These are phyloP conservation scores for Glandiceps talaboti DNA, from an alignment of 53 echinoderm and acorn worm genomes.

Conservation along the genomic window DNA sequence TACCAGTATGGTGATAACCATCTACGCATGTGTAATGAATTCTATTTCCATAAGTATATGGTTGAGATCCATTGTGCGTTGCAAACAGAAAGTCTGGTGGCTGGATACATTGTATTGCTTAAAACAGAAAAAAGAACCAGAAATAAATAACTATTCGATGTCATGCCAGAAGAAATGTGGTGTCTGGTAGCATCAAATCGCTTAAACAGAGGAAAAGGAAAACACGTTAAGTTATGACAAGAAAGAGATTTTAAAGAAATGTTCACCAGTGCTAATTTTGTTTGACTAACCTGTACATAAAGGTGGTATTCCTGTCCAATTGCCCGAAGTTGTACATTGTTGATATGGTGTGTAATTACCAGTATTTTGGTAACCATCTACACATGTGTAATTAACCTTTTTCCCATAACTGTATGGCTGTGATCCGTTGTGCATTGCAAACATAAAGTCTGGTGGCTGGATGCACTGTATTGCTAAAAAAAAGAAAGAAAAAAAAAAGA, in stretches of 20 bases:
- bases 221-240: too few species aligned
- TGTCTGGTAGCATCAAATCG: background rate
- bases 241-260: background rate
- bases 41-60: too few species aligned
- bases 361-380: background rate
- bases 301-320: background rate
- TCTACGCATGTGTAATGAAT: too few species aligned
- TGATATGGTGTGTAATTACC: background rate
- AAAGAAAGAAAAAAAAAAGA: too few species aligned
- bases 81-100: too few species aligned
- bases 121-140: too few species aligned
- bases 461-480: background rate
- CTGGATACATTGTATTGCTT: too few species aligned
- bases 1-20: too few species aligned
- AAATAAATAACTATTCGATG: too few species aligned
- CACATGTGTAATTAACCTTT: background rate
- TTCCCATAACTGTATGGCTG: background rate
- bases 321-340: background rate
- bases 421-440: background rate
- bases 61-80: too few species aligned
- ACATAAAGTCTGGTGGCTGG: background rate
- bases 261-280: background rate
- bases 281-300: background rate
- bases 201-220: too few species aligned
- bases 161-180: too few species aligned